Evolutionary conservation across 37 sponge, comb jelly and placozoan species (phyloP).

Genomic region (Halisarca cf. caerulea): DNA sequence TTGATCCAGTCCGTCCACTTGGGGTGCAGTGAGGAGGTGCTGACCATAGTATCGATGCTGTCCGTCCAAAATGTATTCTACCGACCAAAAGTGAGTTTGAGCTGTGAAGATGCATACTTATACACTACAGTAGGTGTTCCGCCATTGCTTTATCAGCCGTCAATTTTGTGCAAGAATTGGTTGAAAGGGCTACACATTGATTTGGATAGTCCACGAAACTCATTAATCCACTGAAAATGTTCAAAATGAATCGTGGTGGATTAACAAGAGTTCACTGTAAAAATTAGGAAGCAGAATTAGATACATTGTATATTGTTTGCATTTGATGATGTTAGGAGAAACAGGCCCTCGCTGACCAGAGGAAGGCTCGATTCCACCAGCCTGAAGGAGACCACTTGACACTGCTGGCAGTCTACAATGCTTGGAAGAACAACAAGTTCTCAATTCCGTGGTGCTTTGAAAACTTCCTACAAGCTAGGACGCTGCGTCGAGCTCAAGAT

Average conservation of each 20-base stretch:
- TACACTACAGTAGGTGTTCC: too few species aligned
- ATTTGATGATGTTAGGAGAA: constrained; percentile 88
- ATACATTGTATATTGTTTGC: too few species aligned
- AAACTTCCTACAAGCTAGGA: constrained; percentile 95
- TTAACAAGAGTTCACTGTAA: too few species aligned
- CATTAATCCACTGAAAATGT: too few species aligned
- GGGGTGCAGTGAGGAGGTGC: constrained; percentile 95
- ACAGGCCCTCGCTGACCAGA: constrained; percentile 95
- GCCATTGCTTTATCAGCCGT: too few species aligned
- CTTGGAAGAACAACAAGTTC: constrained; percentile 99
- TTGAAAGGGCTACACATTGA: too few species aligned
- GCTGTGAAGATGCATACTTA: too few species aligned
- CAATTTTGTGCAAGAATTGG: too few species aligned
- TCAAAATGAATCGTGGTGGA: too few species aligned
- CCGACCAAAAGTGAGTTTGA: constrained; percentile 85
- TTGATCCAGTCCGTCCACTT: constrained; percentile 93
- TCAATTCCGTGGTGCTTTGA: constrained; percentile 96
- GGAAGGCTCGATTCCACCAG: constrained; percentile 95
- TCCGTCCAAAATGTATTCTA: constrained; percentile 98
- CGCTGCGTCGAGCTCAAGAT: constrained; percentile 87
- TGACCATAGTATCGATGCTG: constrained; percentile 97
- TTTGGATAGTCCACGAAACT: too few species aligned
- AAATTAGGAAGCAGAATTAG: too few species aligned
- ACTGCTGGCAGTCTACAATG: constrained; percentile 94
- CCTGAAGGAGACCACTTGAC: constrained; percentile 98